Evolutionary conservation across 2,113 vertebrate genomes (phyloP), one percentile per base, ranked within the genome.

Genomic region (Erythrocebus patas): DNA sequence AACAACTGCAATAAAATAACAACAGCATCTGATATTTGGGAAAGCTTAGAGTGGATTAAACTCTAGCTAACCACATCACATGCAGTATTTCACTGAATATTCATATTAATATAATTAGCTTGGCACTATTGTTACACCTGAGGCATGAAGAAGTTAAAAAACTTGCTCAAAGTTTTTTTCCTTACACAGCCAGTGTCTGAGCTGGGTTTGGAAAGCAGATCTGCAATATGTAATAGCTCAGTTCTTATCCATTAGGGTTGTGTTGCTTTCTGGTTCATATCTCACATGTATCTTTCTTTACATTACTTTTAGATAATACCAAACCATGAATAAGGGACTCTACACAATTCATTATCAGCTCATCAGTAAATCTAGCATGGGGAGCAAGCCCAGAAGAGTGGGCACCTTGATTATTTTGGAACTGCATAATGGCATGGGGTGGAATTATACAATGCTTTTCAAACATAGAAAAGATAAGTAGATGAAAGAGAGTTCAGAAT

Each of bases 331-430:
- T 90, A 97, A 97, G 13, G 16, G 35, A 85, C 30, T 92, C 20
- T 59, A 59, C 23, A 97, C 11, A 92, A 75, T 45, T 91, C 3
- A 1, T 66, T 82, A 80, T 97, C 96, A 97, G 85, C 93, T 93
- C 96, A 90, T 90, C 85, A 95, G 73, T 38, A 73, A 94, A 91
- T 97, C 86, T 94, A 98, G 40, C 35, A 92, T 70, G 0, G 43
- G 92, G 72, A 98, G 93, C 96, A 98, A 96, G 93, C 45, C 40
- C 83, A 97, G 97, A 95, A 97, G 92, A 96, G 72, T 64, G 73
- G 83, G 78, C 55, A 82, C 85, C 86, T 87, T 95, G 25, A 84
- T 97, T 96, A 97, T 20, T 86, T 97, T 70, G 90, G 59, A 61
- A 97, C 16, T 72, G 20, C 40, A 93, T 80, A 12, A 68, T 16